These are phyloP conservation scores for Hiodon tergisus DNA, from an alignment of 2,113 vertebrate genomes.

Conservation along the genomic window DNA sequence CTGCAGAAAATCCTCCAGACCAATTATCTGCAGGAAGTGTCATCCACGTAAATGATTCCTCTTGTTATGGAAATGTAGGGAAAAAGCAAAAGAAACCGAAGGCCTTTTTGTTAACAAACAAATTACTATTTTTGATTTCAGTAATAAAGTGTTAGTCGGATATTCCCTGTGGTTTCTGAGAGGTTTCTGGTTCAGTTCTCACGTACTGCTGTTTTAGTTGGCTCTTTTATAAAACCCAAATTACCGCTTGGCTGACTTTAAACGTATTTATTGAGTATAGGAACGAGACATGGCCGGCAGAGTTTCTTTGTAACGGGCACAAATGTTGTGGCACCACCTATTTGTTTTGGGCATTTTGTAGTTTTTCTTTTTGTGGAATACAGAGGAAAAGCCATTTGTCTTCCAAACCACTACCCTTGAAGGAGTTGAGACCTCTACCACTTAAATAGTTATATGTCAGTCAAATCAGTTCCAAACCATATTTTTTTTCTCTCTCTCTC, in stretches of 20 bases:
- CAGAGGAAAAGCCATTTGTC: constrained; percentile 8
- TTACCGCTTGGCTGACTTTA: too few relatives aligned
- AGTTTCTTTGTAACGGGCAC: not conserved
- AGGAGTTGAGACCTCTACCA: constrained; percentile 17
- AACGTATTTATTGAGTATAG: not conserved
- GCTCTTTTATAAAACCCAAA: too few relatives aligned
- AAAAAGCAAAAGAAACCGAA: not conserved
- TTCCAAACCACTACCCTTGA: constrained; percentile 18
- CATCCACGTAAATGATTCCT: constrained; percentile 21
- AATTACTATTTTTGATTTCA: not conserved
- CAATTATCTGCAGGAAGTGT: constrained; percentile 46
- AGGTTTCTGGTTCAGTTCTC: not conserved
- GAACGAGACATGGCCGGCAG: not conserved
- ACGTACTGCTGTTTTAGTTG: too few relatives aligned
- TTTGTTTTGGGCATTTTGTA: not conserved
- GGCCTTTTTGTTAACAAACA: constrained; percentile 1
- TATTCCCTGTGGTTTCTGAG: not conserved
- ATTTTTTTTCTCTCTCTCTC: constrained; percentile 20
- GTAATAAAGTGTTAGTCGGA: not conserved
- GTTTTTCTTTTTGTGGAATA: not conserved
- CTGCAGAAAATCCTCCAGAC: constrained; percentile 33
- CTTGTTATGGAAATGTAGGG: constrained; percentile 19
- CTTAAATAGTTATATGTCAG: constrained; percentile 28
- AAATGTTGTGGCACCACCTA: not conserved
- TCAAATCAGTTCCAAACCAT: constrained; percentile 29